Conservation (phyloP, 1,140 invertebrate species). For the Lepidurus apus region DNA sequence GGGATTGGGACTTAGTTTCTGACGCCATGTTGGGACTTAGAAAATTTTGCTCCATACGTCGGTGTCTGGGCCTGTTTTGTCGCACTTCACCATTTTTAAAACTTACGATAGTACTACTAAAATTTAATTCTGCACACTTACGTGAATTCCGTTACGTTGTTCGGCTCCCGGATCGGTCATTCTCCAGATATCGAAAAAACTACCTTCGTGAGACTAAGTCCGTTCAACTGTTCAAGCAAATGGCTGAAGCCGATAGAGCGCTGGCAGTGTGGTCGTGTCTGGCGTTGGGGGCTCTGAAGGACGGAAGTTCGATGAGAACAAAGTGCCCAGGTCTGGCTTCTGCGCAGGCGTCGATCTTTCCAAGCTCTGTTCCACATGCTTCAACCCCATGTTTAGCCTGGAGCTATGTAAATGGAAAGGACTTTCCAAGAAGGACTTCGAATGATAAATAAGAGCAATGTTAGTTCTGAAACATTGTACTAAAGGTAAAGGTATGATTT, state of each 20-base stretch:
- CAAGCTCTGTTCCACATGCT: background rate
- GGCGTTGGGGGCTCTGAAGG: background rate
- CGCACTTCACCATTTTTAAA: background rate
- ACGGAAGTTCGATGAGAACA: constrained; percentile 24
- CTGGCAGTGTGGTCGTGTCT: constrained; percentile 9
- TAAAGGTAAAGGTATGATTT: background rate
- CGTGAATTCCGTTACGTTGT: constrained; percentile 25
- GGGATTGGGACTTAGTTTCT: constrained; percentile 58
- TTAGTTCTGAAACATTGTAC: background rate
- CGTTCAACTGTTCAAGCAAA: constrained; percentile 39
- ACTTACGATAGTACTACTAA: background rate
- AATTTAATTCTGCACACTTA: background rate
- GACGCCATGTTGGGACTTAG: constrained; percentile 81
- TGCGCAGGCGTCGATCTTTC: constrained; percentile 41
- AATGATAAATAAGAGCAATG: background rate
- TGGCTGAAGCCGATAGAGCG: constrained; percentile 39
- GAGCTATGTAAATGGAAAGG: background rate
- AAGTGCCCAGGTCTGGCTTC: constrained; percentile 43
- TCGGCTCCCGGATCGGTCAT: constrained; percentile 21
- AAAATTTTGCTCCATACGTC: constrained; percentile 53
- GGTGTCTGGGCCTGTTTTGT: background rate
- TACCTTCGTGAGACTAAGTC: constrained; percentile 40
- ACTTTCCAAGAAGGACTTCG: background rate
- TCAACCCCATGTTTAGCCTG: background rate
- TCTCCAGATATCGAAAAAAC: constrained; percentile 35